Percentiles rank a stretch among this genome's conserved stretches.
These are phyloP conservation scores for Camelus bactrianus DNA, from an alignment of 2,113 vertebrate species.

Conservation along the genomic window DNA sequence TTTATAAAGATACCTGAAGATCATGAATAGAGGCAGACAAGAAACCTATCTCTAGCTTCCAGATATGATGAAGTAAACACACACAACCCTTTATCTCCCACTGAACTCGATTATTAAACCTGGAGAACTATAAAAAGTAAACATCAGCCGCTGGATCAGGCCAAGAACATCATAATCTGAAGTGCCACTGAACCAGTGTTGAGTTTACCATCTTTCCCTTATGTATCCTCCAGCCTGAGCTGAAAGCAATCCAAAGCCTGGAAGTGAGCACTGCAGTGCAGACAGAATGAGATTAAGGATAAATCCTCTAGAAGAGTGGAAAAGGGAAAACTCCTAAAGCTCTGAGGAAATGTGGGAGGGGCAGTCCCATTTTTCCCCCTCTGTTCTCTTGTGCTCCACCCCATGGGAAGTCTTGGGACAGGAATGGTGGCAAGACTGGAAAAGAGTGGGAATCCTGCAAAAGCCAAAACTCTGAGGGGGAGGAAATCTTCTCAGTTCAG, in stretches of 20 bases:
- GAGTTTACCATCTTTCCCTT: background rate
- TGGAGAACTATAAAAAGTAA: background rate
- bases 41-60: background rate
- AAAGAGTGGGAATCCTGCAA: background rate
- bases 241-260: background rate
- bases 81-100: background rate
- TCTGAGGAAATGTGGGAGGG: background rate
- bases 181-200: background rate
- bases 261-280: background rate
- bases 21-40: background rate
- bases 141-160: background rate
- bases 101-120: background rate
- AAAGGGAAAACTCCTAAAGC: background rate
- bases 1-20: background rate
- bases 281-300: background rate
- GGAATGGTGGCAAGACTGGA: background rate
- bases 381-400: background rate
- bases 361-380: background rate
- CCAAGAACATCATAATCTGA: background rate
- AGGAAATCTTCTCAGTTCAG: background rate
- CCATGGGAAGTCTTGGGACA: background rate
- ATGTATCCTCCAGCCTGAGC: background rate
- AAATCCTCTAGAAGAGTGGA: background rate
- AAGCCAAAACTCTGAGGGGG: background rate
- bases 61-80: background rate